Base-by-base conservation (phyloP, 2,113 vertebrate species). In the Struthio camelus region DNA sequence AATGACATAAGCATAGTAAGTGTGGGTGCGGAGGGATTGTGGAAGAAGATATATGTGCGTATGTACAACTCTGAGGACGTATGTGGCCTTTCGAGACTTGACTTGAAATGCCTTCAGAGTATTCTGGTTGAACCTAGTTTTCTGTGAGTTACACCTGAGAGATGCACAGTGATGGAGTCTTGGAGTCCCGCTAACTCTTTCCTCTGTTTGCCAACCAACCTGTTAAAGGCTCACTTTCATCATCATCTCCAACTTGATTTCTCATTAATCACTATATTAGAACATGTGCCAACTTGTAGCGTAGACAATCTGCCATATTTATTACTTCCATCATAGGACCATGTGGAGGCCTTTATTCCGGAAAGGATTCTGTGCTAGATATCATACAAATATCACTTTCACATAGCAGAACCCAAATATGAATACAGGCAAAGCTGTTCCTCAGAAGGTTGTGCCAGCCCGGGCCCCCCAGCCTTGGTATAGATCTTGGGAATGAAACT, bases 111-210 rank as follows among this genome's bases (percentile, higher is more conserved):
- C 42, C 20, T 14, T 64, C 25, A 51, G 75, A 27, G 14, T 3
- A 28, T 28, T 2, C 27, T 27, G 54, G 65, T 3, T 30, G 30
- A 48, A 36, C 25, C 51, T 40, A 1, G 5, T n/a, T 18, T 15
- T 4, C 9, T 10, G 27, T 0, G 53, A 9, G 0, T 1, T 4
- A 38, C n/a, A 16, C 14, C n/a, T 8, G 65, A 59, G 34, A 71
- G n/a, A 22, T 4, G 30, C 51, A 5, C 30, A 3, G n/a, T 3
- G 30, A 8, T 0, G 0, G n/a, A 16, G 15, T 5, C 3, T 1
- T 23, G 9, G 40, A 67, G 58, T 18, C 4, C 1, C 46, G 27
- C 58, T 36, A 3, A 46, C 16, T 15, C 30, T 34, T 61, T 20
- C n/a, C 8, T 44, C 48, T 71, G 18, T 32, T 13, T 0, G 1